phyloP scores from a whole-genome alignment of 2,113 vertebrate genomes.

The Notarius quadriscutis region DNA sequence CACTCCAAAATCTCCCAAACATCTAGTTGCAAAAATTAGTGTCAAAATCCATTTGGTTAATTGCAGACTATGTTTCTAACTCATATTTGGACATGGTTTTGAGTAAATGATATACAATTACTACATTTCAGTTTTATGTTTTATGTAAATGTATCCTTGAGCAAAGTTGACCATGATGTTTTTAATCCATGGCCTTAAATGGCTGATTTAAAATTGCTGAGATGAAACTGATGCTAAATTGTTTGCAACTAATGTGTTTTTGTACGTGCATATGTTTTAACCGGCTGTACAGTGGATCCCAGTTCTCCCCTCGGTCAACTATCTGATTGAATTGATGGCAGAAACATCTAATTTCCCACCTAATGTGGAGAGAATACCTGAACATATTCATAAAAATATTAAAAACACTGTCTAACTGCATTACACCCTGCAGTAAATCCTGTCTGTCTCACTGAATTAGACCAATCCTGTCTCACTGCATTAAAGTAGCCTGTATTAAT shows the following conservation, averaged over 20 bases:
- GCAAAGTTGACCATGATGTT: background rate
- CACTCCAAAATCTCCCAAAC: background rate
- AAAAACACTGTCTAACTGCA: slow-evolving; percentile 43
- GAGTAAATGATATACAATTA: background rate
- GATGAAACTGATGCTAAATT: background rate
- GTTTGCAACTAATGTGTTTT: background rate
- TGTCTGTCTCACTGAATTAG: slow-evolving; percentile 27
- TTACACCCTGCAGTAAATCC: slow-evolving; percentile 35
- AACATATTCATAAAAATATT: slow-evolving; percentile 39
- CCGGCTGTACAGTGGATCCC: background rate
- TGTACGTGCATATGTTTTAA: slow-evolving; percentile 2
- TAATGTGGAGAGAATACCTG: slow-evolving; percentile 32
- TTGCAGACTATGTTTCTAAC: background rate
- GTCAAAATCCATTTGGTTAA: background rate
- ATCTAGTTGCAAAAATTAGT: background rate
- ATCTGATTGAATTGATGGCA: slow-evolving; percentile 37
- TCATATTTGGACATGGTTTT: background rate
- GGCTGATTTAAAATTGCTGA: background rate
- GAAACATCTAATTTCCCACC: slow-evolving; percentile 39
- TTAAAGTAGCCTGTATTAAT: slow-evolving; percentile 25
- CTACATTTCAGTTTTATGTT: background rate
- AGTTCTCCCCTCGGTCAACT: slow-evolving; percentile 1
- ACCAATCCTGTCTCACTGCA: background rate
- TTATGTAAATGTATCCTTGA: background rate
- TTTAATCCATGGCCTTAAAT: background rate